Base-by-base conservation (phyloP, 2,113 vertebrate genomes). In the Alethe diademata region DNA sequence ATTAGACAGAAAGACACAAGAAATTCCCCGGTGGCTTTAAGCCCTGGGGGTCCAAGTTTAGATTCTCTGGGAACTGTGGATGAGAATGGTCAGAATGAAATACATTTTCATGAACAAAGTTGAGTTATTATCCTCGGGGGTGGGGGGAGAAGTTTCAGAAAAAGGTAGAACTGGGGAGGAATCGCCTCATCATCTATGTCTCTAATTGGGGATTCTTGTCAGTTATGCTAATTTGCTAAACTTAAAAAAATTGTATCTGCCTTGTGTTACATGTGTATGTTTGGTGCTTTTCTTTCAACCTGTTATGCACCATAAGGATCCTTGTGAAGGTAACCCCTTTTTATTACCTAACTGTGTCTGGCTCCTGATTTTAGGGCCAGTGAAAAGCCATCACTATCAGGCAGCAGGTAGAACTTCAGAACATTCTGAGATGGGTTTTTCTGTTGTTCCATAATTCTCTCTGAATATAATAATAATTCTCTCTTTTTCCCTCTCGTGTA, bases 201-300 rank as follows among this genome's bases (percentile, higher is more conserved):
- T 62, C 14, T 33, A 45, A 22, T 0, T 45, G 26, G 28, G 29
- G 8, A 13, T 56, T 56, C 35, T 56, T 65, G 29, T 56, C 43
- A 28, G 24, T 56, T 40, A 12, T 40, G 12, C 28, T 56, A 1
- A 56, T 29, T 65, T 65, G n/a, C n/a, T 29, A 10, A 47, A 16
- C 5, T 12, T 19, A 7, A 1, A 40, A 19, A 48, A 56, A 40
- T 65, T 40, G n/a, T 40, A 7, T 65, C 24, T 0, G 0, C 19
- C 23, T 47, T n/a, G 7, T 43, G 8, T 84, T 64, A 9, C 1
- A 0, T 54, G 23, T 64, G 48, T 19, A 28, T n/a, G 40, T n/a
- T 54, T 1, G 0, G 19, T 0, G 0, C 29, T 47, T 64, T 56
- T 40, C 28, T 4, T 64, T 40, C 22, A n/a, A 19, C 19, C 4